Evolutionary conservation across 2,888 invertebrate genomes (phyloP), one percentile per base, ranked within the genome.

Genomic region (Ochropleura plecta): DNA sequence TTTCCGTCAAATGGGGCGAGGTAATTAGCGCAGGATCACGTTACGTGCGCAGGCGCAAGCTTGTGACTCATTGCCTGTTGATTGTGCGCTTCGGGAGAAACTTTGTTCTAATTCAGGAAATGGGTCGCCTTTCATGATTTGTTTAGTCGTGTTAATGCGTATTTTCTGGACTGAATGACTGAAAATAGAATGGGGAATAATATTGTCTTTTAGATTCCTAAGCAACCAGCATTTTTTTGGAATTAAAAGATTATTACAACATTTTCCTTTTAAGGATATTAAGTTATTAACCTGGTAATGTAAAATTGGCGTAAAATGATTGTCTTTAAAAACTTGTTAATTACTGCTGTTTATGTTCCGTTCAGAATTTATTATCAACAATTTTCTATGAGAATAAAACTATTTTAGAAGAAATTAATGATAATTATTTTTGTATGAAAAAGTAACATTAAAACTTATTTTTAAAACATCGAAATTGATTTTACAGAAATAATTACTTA

Each of bases 1-100:
- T 88, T 85, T 86, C 85, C 79, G 68, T 78, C 85, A 87, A 91
- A 88, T 88, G 86, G 89, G 81, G 75, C 87, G 75, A 73, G 76
- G 83, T 84, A 87, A 90, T 87, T 86, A 88, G 86, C 83, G 76
- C 91, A 85, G 90, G 90, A 91, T 91, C 86, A 76, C 70, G 86
- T 91, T 91, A 91, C 90, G 57, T 78, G 86, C 85, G 87, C 87
- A 73, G 57, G 87, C 79, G 82, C 83, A 82, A 53, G 71, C 75
- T 66, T 73, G 70, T 88, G 84, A 88, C 63, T 88, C 87, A 88
- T 64, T 70, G 60, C 68, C 69, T 79, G 76, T 67, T 76, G 74
- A 85, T 80, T 80, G 66, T 64, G 63, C 70, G 68, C 55, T 81
- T 84, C 64, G 20, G 81, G 76, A 84, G 81, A 81, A 82, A 85